A percentile compares a stretch with the other conserved stretches of the same genome.
Evolutionary conservation across 2,888 invertebrate genomes (phyloP).

Genomic region (Drosophila silvestris): DNA sequence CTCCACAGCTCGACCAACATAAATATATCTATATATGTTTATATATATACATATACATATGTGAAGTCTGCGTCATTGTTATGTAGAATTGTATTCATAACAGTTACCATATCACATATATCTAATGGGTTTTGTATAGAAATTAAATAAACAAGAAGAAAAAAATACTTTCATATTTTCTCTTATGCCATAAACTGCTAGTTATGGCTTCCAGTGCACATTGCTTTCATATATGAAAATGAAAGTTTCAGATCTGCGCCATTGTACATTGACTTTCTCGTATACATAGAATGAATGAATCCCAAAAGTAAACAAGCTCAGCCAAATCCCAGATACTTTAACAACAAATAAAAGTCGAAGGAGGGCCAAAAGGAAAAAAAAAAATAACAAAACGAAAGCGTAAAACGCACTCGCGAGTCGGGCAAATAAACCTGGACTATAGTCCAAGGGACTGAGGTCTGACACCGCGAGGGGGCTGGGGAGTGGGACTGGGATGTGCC

Average conservation of each 20-base stretch:
- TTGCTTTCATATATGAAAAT: conserved; percentile 4
- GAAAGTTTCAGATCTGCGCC: conserved; percentile 16
- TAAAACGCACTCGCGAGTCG: conserved; percentile 27
- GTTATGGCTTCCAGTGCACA: background rate
- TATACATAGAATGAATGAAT: conserved; percentile 49
- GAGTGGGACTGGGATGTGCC: conserved; percentile 4
- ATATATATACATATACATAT: background rate
- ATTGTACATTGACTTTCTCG: conserved; percentile 51
- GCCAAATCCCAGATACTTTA: conserved; percentile 71
- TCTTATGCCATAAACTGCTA: background rate
- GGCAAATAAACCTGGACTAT: conserved; percentile 27
- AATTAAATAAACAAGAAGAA: background rate
- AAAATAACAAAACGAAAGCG: conserved; percentile 30
- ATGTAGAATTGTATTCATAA: background rate
- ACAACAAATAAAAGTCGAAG: conserved; percentile 62
- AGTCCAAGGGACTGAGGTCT: conserved; percentile 1
- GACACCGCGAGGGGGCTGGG: background rate
- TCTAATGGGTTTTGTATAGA: background rate
- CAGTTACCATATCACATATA: background rate
- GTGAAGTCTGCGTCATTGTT: background rate
- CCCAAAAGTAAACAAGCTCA: conserved; percentile 69
- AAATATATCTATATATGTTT: background rate
- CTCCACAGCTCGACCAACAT: background rate
- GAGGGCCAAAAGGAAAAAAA: conserved; percentile 13
- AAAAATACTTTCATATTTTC: background rate